A percentile compares a stretch with the other conserved stretches of the same genome.
These are phyloP conservation scores for Taeniopygia guttata DNA, from an alignment of 2,797 vertebrate genomes.

Conservation along the genomic window DNA sequence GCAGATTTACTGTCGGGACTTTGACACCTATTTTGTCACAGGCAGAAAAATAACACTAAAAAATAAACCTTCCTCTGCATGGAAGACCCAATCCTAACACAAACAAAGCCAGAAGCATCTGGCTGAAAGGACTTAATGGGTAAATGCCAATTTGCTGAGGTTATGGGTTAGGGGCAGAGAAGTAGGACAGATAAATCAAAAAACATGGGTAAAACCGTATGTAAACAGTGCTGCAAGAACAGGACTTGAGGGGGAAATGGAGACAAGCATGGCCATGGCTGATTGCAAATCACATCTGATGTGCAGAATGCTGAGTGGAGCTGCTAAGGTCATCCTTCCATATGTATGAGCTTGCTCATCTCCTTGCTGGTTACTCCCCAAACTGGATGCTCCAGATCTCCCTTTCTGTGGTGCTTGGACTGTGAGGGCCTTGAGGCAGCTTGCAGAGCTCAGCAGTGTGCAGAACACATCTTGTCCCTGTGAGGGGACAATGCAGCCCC, in stretches of 20 bases:
- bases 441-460: background rate
- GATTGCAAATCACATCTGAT: slow-evolving; percentile 39
- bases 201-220: background rate
- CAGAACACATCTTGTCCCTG: background rate
- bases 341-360: slow-evolving; percentile 44
- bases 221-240: background rate
- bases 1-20: background rate
- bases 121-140: background rate
- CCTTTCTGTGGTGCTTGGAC: background rate
- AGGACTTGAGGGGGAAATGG: slow-evolving; percentile 43
- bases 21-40: background rate
- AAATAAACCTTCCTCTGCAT: background rate
- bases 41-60: background rate
- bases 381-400: background rate
- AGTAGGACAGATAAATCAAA: background rate
- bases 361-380: background rate
- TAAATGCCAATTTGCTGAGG: background rate
- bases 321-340: slow-evolving; percentile 57
- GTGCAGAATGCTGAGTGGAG: background rate
- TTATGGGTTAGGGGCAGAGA: background rate
- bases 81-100: background rate
- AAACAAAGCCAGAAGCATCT: background rate
- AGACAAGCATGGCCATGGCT: slow-evolving; percentile 4
- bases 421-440: background rate
- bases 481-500: background rate